Evolutionary conservation across 2,797 vertebrate species (phyloP), one percentile per base, ranked within the genome.

Genomic region (Melanotaenia parkinsoni): DNA sequence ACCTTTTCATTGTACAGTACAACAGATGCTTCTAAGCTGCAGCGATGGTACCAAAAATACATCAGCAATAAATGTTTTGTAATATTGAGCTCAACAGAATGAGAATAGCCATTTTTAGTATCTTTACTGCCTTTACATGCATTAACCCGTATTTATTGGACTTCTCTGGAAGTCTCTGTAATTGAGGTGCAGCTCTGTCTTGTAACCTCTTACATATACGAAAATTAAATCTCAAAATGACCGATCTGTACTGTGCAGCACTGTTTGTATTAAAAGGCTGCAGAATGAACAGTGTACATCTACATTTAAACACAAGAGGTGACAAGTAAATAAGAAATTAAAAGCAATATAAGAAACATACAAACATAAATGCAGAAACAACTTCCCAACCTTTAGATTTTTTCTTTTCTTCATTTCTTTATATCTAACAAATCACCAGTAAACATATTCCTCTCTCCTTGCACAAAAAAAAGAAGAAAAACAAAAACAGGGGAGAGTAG

Each of bases 121-220:
- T 58, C 73, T 74, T 76, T 79, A 79, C 80, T 71, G 72, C 70
- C 59, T 38, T 80, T 45, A 81, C 88, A 84, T 92, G 89, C 87
- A 85, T 85, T 56, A 90, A 93, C 90, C 91, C 90, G 88, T 90
- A 92, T 89, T 85, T 40, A 47, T 62, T 33, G 26, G 84, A 83
- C 88, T 83, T 89, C 82, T 79, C 65, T 60, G 58, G 77, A 91
- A 91, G 90, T 71, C 89, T 70, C 35, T 63, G 62, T 72, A 79
- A 76, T 63, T 81, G 82, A 91, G 85, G 86, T 84, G 80, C 38
- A 74, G 78, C 81, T 56, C 59, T 77, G 67, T 77, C 78, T 79
- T 13, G 9, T 54, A 50, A 76, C 40, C 63, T 76, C 13, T 79
- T 84, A 38, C 68, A 72, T 53, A 67, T 53, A 51, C 76, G 65